Base-by-base conservation (phyloP, 1,140 invertebrate genomes). In the Drosophila leontia region DNA sequence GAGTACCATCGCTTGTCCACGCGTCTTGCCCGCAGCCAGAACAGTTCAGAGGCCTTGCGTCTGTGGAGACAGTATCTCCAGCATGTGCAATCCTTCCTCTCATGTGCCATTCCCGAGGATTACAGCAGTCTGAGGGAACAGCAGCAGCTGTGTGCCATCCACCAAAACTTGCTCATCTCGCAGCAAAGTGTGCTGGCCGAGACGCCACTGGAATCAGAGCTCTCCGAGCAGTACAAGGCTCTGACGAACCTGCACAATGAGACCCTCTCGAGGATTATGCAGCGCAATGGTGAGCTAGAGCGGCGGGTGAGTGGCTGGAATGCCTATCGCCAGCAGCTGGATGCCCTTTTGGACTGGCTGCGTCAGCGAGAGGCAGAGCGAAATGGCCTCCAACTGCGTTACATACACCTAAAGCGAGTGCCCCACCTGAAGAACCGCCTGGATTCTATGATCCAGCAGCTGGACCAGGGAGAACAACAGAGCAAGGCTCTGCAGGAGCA, bases 231-330 rank as follows among this genome's bases (percentile, higher is more conserved):
- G 79, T 97, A 98, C 75, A 96, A 96, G 78, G 94, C 95, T 0
- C 93, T 98, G 51, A 97, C 96, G 0, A 96, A 97, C 81, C 94
- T 97, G 8, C 97, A 98, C 93, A 97, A 97, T 91, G 97, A 97
- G 93, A 97, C 97, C 0, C 92, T 98, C 11, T 95, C 96, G 1
- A 94, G 95, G 75, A 97, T 98, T 69, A 96, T 96, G 91, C 96
- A 97, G 61, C 94, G 97, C 71, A 97, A 98, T 81, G 94, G 94
- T 44, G 95, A 96, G 75, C 95, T 98, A 13, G 94, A 95, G 75
- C 94, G 95, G 1, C 93, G 97, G 50, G 94, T 98, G 7, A 93
- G 94, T 2, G 94, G 95, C 1, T 99, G 98, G 98, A 96, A 97
- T 74, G 94, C 94, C 48, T 98, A 98, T 92, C 95, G 96, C 82